Conservation (phyloP, 2,113 vertebrate species). For the Nyctibius bracteatus region DNA sequence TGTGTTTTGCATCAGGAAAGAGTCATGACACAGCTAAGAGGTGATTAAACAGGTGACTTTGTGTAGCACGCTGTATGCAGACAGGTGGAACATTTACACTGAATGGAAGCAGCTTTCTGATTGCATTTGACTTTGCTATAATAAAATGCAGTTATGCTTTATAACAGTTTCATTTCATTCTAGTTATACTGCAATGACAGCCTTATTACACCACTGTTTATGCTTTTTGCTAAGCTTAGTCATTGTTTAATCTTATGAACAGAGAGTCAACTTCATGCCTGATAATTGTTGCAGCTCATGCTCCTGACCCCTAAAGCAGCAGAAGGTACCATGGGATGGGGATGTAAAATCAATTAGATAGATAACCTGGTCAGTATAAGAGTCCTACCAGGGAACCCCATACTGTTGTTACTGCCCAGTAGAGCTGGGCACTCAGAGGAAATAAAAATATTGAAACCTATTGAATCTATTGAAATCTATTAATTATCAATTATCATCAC, state of each 20-base stretch:
- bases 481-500: background rate
- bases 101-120: constrained; percentile 1
- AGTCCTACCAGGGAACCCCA: background rate
- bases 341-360: background rate
- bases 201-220: constrained; percentile 19
- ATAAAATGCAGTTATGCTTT: constrained; percentile 22
- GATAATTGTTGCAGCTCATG: background rate
- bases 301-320: background rate
- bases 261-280: background rate
- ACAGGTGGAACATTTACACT: background rate
- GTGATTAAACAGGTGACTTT: background rate
- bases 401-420: background rate
- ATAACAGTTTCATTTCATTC: constrained; percentile 28
- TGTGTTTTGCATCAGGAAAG: background rate
- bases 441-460: background rate
- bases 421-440: background rate
- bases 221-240: constrained; percentile 27
- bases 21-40: background rate
- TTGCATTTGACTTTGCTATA: background rate
- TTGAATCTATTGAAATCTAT: background rate
- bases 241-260: constrained; percentile 49
- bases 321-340: background rate
- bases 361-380: background rate
- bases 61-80: background rate
- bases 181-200: constrained; percentile 3